Percentiles rank a stretch among this genome's conserved stretches.
phyloP scores from a whole-genome alignment of 2,113 vertebrate genomes.

The Tachuris rubrigastra region DNA sequence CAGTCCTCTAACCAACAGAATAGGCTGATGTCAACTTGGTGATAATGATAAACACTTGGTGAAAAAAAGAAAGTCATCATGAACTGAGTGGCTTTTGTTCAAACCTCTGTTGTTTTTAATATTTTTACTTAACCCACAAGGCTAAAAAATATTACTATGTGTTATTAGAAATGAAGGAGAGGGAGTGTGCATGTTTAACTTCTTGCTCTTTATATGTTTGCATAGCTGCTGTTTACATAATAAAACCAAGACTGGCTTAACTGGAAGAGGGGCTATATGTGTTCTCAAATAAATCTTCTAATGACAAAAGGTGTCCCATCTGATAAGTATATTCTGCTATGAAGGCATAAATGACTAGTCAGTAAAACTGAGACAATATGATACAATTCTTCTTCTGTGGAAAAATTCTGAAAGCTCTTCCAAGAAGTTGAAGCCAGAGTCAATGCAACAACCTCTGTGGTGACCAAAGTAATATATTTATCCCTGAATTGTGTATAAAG shows the following conservation, averaged over 20 bases:
- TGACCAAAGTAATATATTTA: not conserved
- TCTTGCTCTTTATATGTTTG: not conserved
- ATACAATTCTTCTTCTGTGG: not conserved
- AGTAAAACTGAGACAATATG: not conserved
- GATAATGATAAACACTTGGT: not conserved
- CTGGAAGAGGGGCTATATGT: not conserved
- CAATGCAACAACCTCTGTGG: not conserved
- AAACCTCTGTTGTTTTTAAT: not conserved
- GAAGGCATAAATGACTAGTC: not conserved
- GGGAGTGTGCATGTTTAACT: not conserved
- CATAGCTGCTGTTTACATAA: not conserved
- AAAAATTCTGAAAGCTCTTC: not conserved
- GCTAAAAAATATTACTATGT: not conserved
- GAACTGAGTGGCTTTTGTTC: not conserved
- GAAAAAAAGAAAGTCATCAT: not conserved
- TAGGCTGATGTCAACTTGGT: not conserved
- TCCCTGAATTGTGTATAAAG: not conserved
- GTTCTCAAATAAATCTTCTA: not conserved
- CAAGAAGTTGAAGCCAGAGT: not conserved
- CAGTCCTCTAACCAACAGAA: not conserved
- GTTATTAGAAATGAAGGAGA: not conserved
- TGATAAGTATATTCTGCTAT: not conserved
- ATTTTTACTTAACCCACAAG: not conserved
- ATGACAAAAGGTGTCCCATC: not conserved
- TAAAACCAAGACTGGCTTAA: not conserved